Evolutionary conservation across 2,888 invertebrate genomes (phyloP), one percentile per base, ranked within the genome.

Genomic region (Scelioninae gen. 2): DNA sequence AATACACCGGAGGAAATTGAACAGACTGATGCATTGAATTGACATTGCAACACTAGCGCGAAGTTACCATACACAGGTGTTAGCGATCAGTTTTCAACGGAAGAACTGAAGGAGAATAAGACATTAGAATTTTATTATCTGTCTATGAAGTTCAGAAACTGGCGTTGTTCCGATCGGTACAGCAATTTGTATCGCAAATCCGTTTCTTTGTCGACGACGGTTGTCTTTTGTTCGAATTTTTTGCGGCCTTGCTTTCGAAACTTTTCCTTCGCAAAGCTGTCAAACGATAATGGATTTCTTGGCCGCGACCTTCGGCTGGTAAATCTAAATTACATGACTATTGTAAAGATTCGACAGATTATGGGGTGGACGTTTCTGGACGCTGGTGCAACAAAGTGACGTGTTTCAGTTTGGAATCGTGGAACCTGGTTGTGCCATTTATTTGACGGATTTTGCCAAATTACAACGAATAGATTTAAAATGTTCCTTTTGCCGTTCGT

Each of bases 281-380:
- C 35, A 48, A 63, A 48, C 28, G 45, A 46, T 72, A 52, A 72
- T 50, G 22, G 15, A 33, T 53, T 37, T 45, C 19, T 43, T 55
- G 74, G 39, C 65, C 70, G 16, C 70, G 67, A 74, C 65, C 74
- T 69, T 65, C 55, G 25, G 50, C 33, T 53, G 60, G 60, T 65
- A 57, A 70, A 37, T 46, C 37, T 45, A 31, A 41, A 50, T n/a
- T 19, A n/a, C 11, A 22, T 11, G 15, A 5, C n/a, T 43, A n/a
- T 22, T 19, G 6, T 16, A 9, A 9, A 18, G 18, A 18, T 41
- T 15, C 1, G 16, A 18, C 4, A 18, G 18, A 18, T 18, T 5
- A 16, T 41, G 3, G 18, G 18, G n/a, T 5, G 22, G 5, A 22
- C 22, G 22, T 22, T 22, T 22, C 3, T 4, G 5, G 2, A 5